phyloP scores from a whole-genome alignment of 2,888 invertebrate species.

The Leptinotarsa juncta region DNA sequence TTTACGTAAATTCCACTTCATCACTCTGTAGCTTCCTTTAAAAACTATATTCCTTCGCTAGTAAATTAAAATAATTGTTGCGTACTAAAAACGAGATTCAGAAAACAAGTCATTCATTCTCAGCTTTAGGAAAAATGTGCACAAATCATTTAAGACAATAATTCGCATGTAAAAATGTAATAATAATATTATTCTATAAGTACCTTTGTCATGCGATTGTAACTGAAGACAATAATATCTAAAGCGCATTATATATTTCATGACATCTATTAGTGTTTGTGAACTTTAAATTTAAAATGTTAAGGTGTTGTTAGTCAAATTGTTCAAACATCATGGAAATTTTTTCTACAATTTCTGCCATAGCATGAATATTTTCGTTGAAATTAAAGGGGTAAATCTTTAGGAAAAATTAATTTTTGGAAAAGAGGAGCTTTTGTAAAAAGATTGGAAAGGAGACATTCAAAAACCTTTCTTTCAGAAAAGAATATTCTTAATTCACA shows the following conservation, averaged over 20 bases:
- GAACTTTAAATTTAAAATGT: constrained; percentile 19
- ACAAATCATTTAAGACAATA: constrained; percentile 56
- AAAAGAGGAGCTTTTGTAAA: too few relatives aligned
- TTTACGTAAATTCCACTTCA: too few relatives aligned
- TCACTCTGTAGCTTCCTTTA: too few relatives aligned
- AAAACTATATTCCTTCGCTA: background rate
- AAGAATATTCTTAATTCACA: too few relatives aligned
- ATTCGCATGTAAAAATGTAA: constrained; percentile 48
- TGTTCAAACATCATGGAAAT: constrained; percentile 2
- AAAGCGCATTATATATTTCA: constrained; percentile 17
- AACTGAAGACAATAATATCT: constrained; percentile 9
- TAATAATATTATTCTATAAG: background rate
- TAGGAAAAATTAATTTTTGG: too few relatives aligned
- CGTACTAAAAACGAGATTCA: background rate
- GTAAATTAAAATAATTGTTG: too few relatives aligned
- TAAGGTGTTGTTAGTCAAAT: constrained; percentile 19
- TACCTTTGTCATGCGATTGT: constrained; percentile 1
- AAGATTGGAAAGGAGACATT: too few relatives aligned
- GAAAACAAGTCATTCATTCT: background rate
- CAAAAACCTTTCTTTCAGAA: too few relatives aligned
- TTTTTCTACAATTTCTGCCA: background rate
- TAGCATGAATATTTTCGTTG: background rate
- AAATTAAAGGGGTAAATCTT: background rate
- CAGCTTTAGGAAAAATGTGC: constrained; percentile 43
- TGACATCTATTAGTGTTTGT: constrained; percentile 17